Base-by-base conservation (phyloP, 2,888 invertebrate species). In the Eilema griseolum region DNA sequence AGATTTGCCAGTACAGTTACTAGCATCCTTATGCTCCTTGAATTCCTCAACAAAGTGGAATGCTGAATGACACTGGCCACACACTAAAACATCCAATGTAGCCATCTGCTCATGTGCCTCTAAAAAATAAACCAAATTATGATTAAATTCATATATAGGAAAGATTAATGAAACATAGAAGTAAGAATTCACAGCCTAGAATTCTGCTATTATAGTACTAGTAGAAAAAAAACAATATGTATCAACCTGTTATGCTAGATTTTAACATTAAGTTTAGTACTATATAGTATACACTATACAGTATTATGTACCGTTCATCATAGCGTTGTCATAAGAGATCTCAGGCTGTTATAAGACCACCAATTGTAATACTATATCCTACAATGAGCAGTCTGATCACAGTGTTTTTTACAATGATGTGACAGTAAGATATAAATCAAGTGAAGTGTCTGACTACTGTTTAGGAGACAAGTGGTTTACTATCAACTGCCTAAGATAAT, bases 1-100 rank as follows among this genome's bases (percentile, higher is more conserved):
- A 61, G 97, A 97, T 74, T 96, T 95, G 79, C 96, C 96, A 52
- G 96, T 94, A 81, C 97, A 97, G 70, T 95, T 95, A 67, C 94
- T 96, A 20, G 93, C 92, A 79, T 95, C 95, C 85, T 97, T 97
- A 85, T 98, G 98, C 61, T 97, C 96, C 88, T 97, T 96, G 85
- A 98, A 98, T 79, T 97, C 97, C 86, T 98, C 97, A 66, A 98
- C 90, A 88, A 97, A 98, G 88, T 98, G 97, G 87, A 97, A 98
- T 66, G 97, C 97, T 65, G 96, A 96, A 88, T 98, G 97, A 86
- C 98, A 98, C 74, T 96, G 96, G n/a, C 98, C 98, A 92, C 98
- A 98, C 0, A 98, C 97, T 31, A 98, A 91, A 10, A 98, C 97
- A 94, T 98, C 98, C 76, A 97, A 92, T 69, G 96, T 96, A 70